phyloP scores from a whole-genome alignment of 2,888 invertebrate species.

The Hyposoter didymator region DNA sequence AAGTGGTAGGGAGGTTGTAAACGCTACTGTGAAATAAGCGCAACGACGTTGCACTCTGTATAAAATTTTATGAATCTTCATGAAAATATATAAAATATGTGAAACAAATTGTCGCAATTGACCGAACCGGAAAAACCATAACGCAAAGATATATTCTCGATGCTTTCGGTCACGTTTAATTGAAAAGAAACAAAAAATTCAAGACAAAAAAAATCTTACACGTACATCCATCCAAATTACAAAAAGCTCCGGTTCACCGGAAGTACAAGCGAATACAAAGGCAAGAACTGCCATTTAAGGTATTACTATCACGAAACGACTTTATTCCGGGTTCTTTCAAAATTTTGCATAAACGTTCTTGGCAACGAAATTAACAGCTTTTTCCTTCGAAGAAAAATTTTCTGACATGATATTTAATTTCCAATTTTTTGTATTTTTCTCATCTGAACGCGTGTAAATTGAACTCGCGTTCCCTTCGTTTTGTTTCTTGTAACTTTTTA shows the following conservation, averaged over 20 bases:
- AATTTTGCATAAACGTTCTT: too few relatives aligned
- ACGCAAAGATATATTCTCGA: slow-evolving; percentile 50
- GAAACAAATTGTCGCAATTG: slow-evolving; percentile 22
- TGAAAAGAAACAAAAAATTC: background rate
- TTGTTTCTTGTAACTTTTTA: too few relatives aligned
- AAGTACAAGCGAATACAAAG: background rate
- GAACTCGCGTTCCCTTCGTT: too few relatives aligned
- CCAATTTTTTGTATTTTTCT: too few relatives aligned
- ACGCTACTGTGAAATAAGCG: slow-evolving; percentile 37
- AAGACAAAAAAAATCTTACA: background rate
- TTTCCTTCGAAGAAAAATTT: too few relatives aligned
- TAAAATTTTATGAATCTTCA: slow-evolving; percentile 46
- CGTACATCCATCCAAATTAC: background rate
- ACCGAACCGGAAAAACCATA: slow-evolving; percentile 11
- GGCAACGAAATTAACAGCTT: too few relatives aligned
- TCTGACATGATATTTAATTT: too few relatives aligned
- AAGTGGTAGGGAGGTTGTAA: slow-evolving; percentile 5
- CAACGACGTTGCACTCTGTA: slow-evolving; percentile 54
- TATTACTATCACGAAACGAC: background rate
- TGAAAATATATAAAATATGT: slow-evolving; percentile 7
- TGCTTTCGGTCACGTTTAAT: background rate
- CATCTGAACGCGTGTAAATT: too few relatives aligned
- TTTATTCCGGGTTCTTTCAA: too few relatives aligned
- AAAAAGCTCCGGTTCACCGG: background rate
- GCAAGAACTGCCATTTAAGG: background rate